These are phyloP conservation scores for Manis javanica DNA, from an alignment of 2,797 vertebrate genomes.

Conservation along the genomic window DNA sequence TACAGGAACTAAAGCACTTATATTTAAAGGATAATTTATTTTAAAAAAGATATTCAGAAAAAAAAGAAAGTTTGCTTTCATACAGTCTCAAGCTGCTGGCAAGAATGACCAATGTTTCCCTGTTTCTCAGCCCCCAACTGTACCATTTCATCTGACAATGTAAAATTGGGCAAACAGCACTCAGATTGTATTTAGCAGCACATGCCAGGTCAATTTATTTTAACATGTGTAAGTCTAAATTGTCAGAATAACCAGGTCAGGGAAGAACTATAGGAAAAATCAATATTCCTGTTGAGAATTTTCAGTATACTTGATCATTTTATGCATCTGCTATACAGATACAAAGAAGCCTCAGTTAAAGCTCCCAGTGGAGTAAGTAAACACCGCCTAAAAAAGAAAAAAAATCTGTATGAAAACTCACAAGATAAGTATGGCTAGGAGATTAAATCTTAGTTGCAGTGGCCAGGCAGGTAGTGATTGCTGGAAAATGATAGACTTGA, in stretches of 20 bases:
- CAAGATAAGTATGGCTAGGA: not conserved
- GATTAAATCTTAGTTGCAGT: not conserved
- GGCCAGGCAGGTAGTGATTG: not conserved
- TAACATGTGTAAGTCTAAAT: conserved; percentile 18
- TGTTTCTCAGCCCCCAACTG: not conserved
- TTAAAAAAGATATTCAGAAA: not conserved
- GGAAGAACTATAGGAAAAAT: conserved; percentile 57
- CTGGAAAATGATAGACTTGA: not conserved
- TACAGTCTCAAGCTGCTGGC: not conserved
- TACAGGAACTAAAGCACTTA: not conserved
- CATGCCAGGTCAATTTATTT: conserved; percentile 47
- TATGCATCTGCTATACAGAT: not conserved
- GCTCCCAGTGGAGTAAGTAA: not conserved
- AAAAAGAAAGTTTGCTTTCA: not conserved
- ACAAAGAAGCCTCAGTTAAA: conserved; percentile 62
- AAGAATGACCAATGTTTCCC: not conserved
- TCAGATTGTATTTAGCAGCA: conserved; percentile 12
- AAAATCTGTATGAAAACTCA: not conserved
- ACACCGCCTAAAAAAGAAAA: not conserved
- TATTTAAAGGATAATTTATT: conserved; percentile 9
- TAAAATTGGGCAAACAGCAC: not conserved
- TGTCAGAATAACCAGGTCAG: conserved; percentile 44
- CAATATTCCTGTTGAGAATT: conserved; percentile 47
- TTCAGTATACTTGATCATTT: conserved; percentile 66
- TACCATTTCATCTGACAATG: conserved; percentile 10